Percentiles rank a stretch among this genome's conserved stretches.
These are phyloP conservation scores for Antitype chi DNA, from an alignment of 2,888 invertebrate genomes.

Conservation along the genomic window DNA sequence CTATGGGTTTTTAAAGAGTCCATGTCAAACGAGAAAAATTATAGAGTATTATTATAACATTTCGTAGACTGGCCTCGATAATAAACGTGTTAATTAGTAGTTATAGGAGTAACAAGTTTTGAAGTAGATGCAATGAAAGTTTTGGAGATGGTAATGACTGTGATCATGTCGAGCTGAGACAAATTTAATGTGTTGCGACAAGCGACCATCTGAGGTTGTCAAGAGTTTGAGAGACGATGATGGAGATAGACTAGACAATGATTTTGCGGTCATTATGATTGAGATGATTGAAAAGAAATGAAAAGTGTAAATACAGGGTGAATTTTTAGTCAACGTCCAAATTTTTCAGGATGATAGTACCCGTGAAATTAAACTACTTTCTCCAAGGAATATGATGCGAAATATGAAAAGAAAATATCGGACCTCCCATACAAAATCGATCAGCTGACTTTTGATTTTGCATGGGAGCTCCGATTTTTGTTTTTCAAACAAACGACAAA, in stretches of 20 bases:
- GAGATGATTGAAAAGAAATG: not conserved
- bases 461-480: no score
- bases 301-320: no score
- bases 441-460: no score
- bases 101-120: slow-evolving; percentile 45
- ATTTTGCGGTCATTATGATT: not conserved
- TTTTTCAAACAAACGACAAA: no score
- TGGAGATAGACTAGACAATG: slow-evolving; percentile 12
- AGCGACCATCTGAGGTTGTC: slow-evolving; percentile 39
- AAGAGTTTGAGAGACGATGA: slow-evolving; percentile 6
- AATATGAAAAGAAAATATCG: no score
- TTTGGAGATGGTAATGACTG: slow-evolving; percentile 39
- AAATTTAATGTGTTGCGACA: slow-evolving; percentile 49
- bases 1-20: slow-evolving; percentile 52
- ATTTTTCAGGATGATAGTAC: no score
- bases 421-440: no score
- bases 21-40: slow-evolving; percentile 67
- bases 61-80: slow-evolving; percentile 67
- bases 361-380: no score
- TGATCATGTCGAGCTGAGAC: slow-evolving; percentile 18
- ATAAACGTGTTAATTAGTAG: slow-evolving; percentile 69
- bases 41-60: slow-evolving; percentile 71
- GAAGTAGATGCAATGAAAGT: slow-evolving; percentile 53
- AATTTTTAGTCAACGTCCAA: no score
- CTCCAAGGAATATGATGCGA: no score